Percentiles rank a stretch among this genome's conserved stretches.
phyloP scores from a whole-genome alignment of 1,140 invertebrate genomes.

The Drosophila orosa region DNA sequence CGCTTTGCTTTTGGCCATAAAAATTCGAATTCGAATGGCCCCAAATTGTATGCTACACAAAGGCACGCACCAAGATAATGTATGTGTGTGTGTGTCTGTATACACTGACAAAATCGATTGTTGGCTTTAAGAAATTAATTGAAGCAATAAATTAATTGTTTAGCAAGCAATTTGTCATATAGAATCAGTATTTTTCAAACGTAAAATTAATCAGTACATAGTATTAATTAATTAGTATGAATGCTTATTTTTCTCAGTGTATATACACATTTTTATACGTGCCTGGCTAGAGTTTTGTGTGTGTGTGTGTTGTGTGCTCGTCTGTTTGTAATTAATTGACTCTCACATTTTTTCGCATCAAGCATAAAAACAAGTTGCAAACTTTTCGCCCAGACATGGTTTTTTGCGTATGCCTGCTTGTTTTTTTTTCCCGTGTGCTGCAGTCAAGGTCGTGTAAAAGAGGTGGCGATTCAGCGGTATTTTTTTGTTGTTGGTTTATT shows the following conservation, averaged over 20 bases:
- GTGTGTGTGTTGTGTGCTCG: conserved; percentile 15
- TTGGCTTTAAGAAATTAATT: not conserved
- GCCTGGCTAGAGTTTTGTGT: conserved; percentile 6
- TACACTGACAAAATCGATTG: not conserved
- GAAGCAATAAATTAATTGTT: rapidly evolving
- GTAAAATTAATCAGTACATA: not conserved
- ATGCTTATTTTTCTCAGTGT: not conserved
- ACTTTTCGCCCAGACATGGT: conserved; percentile 43
- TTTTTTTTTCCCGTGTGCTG: conserved; percentile 13
- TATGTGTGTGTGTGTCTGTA: conserved; percentile 11
- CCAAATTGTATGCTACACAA: conserved; percentile 61
- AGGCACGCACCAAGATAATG: conserved; percentile 39
- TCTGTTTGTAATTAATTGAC: conserved; percentile 78
- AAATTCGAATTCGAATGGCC: conserved; percentile 58
- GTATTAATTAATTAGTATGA: too few relatives aligned
- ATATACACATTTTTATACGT: not conserved
- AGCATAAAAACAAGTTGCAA: conserved; percentile 54
- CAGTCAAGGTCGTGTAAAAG: conserved; percentile 62
- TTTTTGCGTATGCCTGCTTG: not conserved
- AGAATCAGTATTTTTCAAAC: not conserved
- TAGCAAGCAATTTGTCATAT: not conserved
- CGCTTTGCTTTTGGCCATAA: conserved; percentile 54
- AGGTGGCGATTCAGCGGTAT: conserved; percentile 17
- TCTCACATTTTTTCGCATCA: conserved; percentile 67
- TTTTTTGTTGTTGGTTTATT: too few relatives aligned